Evolutionary conservation across 2,113 vertebrate species (phyloP).

Genomic region (Oceanodroma tethys): DNA sequence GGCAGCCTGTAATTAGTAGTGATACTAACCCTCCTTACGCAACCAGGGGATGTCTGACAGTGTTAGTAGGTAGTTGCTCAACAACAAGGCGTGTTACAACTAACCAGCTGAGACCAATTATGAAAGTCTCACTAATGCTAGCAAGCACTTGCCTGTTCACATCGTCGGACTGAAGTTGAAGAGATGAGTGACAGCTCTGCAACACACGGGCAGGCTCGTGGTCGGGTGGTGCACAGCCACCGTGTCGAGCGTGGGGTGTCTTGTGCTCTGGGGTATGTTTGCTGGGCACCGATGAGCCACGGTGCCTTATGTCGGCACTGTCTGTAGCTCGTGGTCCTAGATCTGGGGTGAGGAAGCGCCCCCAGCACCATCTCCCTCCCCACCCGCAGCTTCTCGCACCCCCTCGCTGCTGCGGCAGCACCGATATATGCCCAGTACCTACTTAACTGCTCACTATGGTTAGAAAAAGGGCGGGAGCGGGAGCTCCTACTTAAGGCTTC

Average conservation of each 20-base stretch:
- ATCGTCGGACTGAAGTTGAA: not conserved
- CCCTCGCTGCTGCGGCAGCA: not conserved
- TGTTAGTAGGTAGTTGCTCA: conserved; percentile 9
- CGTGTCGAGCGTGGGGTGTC: rapidly evolving
- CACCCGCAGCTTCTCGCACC: not conserved
- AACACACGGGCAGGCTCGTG: rapidly evolving
- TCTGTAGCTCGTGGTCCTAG: not conserved
- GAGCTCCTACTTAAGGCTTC: not conserved
- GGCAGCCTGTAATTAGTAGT: not conserved
- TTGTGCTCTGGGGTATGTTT: not conserved
- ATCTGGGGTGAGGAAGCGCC: not conserved
- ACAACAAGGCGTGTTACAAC: conserved; percentile 29
- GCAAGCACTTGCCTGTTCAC: conserved; percentile 5
- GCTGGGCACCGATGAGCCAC: not conserved
- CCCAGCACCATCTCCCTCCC: not conserved
- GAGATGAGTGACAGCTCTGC: not conserved
- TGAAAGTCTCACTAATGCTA: not conserved
- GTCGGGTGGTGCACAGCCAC: not conserved
- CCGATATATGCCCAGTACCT: not conserved
- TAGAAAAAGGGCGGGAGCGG: not conserved
- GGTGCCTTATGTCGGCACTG: rapidly evolving
- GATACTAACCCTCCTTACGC: conserved; percentile 8
- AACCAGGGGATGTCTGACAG: not conserved
- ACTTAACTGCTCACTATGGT: not conserved
- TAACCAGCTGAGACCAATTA: conserved; percentile 42